These are phyloP conservation scores for Microdon myrmicae DNA, from an alignment of 2,888 invertebrate species.

Conservation along the genomic window DNA sequence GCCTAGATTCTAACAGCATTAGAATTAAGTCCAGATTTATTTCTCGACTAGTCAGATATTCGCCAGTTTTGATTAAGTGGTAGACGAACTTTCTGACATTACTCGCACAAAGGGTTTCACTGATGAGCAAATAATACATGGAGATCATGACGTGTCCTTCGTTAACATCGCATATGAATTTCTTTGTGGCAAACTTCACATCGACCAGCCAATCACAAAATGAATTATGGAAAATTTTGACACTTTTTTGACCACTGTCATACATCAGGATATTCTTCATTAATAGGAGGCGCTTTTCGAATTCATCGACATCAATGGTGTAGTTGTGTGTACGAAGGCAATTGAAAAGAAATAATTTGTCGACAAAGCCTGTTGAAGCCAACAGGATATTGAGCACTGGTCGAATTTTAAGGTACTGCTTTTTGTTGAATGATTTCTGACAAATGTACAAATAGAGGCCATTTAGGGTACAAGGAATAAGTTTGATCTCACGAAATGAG, in stretches of 20 bases:
- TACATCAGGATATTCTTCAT: constrained; percentile 71
- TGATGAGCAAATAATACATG: constrained; percentile 81
- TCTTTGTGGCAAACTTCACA: constrained; percentile 97
- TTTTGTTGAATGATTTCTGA: constrained; percentile 88
- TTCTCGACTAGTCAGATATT: constrained; percentile 68
- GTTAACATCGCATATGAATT: constrained; percentile 86
- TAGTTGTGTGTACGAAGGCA: constrained; percentile 84
- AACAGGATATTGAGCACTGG: constrained; percentile 87
- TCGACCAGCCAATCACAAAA: constrained; percentile 95
- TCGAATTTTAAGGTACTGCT: constrained; percentile 87
- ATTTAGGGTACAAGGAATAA: constrained; percentile 95
- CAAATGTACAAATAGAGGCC: constrained; percentile 95
- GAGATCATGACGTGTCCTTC: constrained; percentile 91
- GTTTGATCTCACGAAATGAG: constrained; percentile 87
- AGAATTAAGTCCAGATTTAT: constrained; percentile 64
- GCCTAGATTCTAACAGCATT: constrained; percentile 64
- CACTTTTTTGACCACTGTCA: constrained; percentile 58
- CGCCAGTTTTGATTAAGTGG: constrained; percentile 76
- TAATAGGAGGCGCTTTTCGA: constrained; percentile 80
- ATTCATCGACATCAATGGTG: constrained; percentile 81
- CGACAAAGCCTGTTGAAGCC: constrained; percentile 86
- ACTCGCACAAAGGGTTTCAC: constrained; percentile 75
- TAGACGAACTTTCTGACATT: constrained; percentile 81
- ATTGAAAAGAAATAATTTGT: constrained; percentile 82
- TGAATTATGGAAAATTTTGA: constrained; percentile 89